Conservation (phyloP, 2,888 invertebrate species). For the Xestia c-nigrum region DNA sequence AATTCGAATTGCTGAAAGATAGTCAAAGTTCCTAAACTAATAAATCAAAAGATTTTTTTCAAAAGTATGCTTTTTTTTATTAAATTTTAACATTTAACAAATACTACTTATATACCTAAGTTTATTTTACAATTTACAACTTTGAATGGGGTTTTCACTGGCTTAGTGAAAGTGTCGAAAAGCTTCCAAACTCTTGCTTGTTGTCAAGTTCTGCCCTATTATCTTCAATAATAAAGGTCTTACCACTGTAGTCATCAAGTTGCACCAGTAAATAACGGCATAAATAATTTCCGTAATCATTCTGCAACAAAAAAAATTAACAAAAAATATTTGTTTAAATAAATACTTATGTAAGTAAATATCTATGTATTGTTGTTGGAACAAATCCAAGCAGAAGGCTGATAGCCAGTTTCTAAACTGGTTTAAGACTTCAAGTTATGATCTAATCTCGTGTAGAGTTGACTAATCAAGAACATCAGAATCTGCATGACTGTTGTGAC, state of each 20-base stretch:
- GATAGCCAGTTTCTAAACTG: neutral
- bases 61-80: conserved; percentile 60
- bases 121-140: conserved; percentile 62
- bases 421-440: neutral
- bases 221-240: conserved; percentile 95
- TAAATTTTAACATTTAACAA: conserved; percentile 67
- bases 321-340: too few species aligned
- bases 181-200: conserved; percentile 71
- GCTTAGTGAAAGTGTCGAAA: conserved; percentile 79
- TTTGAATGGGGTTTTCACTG: conserved; percentile 70
- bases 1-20: conserved; percentile 16
- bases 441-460: too few species aligned
- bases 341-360: too few species aligned
- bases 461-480: neutral
- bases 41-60: conserved; percentile 43
- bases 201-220: conserved; percentile 90
- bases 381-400: neutral
- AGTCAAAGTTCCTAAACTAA: neutral
- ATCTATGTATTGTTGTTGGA: neutral
- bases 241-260: conserved; percentile 94
- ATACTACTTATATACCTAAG: conserved; percentile 65
- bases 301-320: conserved; percentile 89
- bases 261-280: conserved; percentile 96
- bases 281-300: conserved; percentile 93
- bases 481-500: neutral